Evolutionary conservation across 2,113 vertebrate genomes (phyloP), one percentile per base, ranked within the genome.

Genomic region (Anhinga rufa): DNA sequence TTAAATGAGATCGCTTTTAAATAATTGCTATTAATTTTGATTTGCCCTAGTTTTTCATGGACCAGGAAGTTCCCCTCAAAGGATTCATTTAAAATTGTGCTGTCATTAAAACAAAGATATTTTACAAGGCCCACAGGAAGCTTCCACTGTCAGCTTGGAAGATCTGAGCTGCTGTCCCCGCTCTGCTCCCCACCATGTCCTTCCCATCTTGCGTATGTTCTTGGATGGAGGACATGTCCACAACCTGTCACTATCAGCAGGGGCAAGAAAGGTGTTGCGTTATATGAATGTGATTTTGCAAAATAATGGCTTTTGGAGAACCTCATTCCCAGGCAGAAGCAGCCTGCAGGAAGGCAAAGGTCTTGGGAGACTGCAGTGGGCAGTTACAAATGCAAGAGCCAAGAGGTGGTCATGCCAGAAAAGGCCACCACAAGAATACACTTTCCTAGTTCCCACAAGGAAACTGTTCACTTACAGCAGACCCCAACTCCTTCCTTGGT

Each of bases 11-110:
- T 76, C 2, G 57, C 65, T 82, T 78, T 19, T 8, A 86, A 95
- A 84, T 82, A 69, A 79, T 95, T 85, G 82, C 52, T 25, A 29
- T 69, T 87, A 22, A 25, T 86, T 95, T 91, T 69, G 9, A 44
- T 94, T 94, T 93, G 17, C 15, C 32, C 38, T 82, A 10, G 10
- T 60, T 92, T 90, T 68, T 58, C 17, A 21, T 38, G 55, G 51
- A 58, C 32, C 17, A 16, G 20, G 17, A 76, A n/a, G 25, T 78
- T 92, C 40, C 34, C 10, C 44, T 79, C 11, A 29, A 66, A 94
- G 15, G 10, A 21, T 57, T 92, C 1, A 11, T 70, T 92, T 86
- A 46, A 91, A 91, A 76, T 44, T 68, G 8, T 69, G 40, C 26
- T 85, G 49, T 49, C 17, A 29, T 60, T 89, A 44, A 82, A 74